Evolutionary conservation across 1,140 invertebrate genomes (phyloP).

Genomic region (Papilio glaucus): DNA sequence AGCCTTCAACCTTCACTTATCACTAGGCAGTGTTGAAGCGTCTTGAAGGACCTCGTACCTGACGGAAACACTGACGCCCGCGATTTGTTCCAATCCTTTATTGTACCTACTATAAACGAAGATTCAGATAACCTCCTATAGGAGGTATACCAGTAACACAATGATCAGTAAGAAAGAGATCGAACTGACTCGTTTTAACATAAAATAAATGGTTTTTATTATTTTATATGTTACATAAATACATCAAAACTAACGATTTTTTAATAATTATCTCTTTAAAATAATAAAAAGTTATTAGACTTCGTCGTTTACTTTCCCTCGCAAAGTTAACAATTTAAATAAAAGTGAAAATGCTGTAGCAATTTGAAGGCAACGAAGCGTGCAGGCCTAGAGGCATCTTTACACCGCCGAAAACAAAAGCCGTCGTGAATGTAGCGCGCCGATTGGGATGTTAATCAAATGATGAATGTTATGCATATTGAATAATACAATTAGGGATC

Average conservation of each 20-base stretch:
- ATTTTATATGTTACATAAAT: neutral
- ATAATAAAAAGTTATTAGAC: constrained; percentile 35
- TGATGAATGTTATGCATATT: neutral
- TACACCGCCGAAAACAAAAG: constrained; percentile 5
- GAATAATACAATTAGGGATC: no score
- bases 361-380: constrained; percentile 55
- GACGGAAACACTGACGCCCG: no score
- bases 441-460: no score
- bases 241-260: neutral
- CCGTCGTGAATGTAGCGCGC: no score
- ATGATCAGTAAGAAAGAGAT: no score
- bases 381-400: constrained; percentile 40
- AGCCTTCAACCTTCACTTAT: no score
- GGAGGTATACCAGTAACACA: no score
- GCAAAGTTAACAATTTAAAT: constrained; percentile 42
- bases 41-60: no score
- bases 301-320: constrained; percentile 47
- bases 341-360: constrained; percentile 64
- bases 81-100: no score
- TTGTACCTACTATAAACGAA: no score
- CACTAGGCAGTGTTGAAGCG: no score
- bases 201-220: neutral
- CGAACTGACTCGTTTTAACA: neutral
- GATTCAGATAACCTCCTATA: no score
- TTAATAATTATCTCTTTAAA: constrained; percentile 8